phyloP scores from a whole-genome alignment of 2,797 vertebrate genomes.

The Heteromormyrus szaboi region DNA sequence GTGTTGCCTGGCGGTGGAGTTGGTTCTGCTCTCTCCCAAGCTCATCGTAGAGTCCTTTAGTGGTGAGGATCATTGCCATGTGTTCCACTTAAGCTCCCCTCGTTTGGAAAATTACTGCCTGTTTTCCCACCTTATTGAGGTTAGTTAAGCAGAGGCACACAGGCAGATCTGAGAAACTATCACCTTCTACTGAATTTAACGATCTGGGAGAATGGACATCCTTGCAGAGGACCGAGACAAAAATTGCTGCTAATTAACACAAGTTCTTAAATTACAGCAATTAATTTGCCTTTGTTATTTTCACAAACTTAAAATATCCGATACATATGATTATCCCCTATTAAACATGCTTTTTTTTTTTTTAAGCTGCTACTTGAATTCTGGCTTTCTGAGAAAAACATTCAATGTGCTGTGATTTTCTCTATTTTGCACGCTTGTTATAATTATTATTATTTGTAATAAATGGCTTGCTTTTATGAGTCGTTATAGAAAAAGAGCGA shows the following conservation, averaged over 20 bases:
- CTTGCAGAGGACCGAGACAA: not conserved
- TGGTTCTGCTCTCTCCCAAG: too few relatives aligned
- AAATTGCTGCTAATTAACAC: not conserved
- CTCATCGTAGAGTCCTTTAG: not conserved
- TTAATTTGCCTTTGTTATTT: not conserved
- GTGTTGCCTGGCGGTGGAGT: not conserved
- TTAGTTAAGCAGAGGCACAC: not conserved
- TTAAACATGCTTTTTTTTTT: not conserved
- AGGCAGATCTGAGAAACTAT: not conserved
- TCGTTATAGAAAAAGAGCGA: not conserved
- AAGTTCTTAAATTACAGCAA: not conserved
- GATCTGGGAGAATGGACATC: not conserved
- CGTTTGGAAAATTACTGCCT: not conserved
- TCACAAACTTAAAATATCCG: not conserved
- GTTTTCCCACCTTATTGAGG: not conserved
- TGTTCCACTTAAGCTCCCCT: not conserved
- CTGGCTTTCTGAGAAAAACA: not conserved
- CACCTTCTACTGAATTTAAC: not conserved
- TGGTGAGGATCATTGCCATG: not conserved
- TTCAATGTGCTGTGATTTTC: not conserved
- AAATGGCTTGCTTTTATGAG: not conserved
- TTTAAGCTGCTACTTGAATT: not conserved
- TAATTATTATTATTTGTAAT: slow-evolving; percentile 1
- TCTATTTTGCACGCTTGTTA: not conserved
- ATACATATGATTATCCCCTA: not conserved